Base-by-base conservation (phyloP, 1,140 invertebrate genomes). In the Sitodiplosis mosellana region DNA sequence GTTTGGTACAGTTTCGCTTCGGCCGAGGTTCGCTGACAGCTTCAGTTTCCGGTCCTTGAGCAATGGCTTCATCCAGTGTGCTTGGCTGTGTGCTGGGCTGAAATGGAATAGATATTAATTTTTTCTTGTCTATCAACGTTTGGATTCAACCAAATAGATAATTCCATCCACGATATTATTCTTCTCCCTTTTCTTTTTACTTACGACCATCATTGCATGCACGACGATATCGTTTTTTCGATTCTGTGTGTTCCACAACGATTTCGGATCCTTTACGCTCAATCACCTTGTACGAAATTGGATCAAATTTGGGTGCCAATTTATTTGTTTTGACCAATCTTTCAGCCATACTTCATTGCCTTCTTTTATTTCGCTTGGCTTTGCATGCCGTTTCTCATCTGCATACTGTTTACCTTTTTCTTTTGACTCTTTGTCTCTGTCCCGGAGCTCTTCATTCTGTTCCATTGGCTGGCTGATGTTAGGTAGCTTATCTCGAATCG, bases 401-500 rank as follows among this genome's bases (percentile, higher is more conserved):
- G 42, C 42, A 46, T 49, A 49, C 27, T 46, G 8, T 20, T 33
- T 50, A 21, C 36, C 45, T 3, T 46, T 46, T 19, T 47, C 36
- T 33, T 47, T 47, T 27, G 10, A 47, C 18, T 42, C 37, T 18
- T 21, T 46, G 42, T 50, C 49, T 15, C 36, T 34, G 36, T 50
- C 49, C 17, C 17, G 11, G 4, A 40, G 14, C 41, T 50, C 36
- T 37, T 47, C 44, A 19, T 50, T 36, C 7, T 14, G 33, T 27
- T 50, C 42, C 17, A 11, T 41, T 11, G 38, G 38, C 17, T 11
- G 11, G 7, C 15, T 7, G 18, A 41, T 41, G 7, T 7, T n/a
- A 15, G 38, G 38, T 7, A 41, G 7, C 15, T 41, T 41, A 17
- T 60, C 59, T 37, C 50, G 49, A 33, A 56, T 52, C 20, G 54